These are phyloP conservation scores for Tetragnatha montana DNA, from an alignment of 2,888 invertebrate genomes.

Conservation along the genomic window DNA sequence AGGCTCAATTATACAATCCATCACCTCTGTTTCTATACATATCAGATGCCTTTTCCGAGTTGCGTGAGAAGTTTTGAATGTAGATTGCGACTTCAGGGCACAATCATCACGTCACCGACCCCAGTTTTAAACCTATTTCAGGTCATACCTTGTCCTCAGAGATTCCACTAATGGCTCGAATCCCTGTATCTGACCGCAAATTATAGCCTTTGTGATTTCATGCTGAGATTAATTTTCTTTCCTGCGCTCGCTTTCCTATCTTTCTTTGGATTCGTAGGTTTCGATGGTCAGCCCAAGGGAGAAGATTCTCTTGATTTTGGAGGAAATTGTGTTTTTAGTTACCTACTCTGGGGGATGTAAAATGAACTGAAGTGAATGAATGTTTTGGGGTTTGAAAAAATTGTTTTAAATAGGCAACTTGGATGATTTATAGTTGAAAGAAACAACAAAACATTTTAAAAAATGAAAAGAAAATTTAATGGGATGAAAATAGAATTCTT, in stretches of 20 bases:
- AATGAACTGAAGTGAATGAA: too few species aligned
- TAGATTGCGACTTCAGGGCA: conserved; percentile 32
- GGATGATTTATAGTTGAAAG: too few species aligned
- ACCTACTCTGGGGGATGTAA: too few species aligned
- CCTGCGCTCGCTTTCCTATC: background rate
- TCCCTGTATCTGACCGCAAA: conserved; percentile 43
- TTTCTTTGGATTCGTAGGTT: background rate
- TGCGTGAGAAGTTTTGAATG: conserved; percentile 36
- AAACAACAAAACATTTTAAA: too few species aligned
- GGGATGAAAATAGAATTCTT: too few species aligned
- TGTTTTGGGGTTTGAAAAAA: too few species aligned
- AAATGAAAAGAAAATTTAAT: too few species aligned
- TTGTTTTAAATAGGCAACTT: too few species aligned
- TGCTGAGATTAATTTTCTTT: conserved; percentile 46
- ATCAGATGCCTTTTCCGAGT: conserved; percentile 26
- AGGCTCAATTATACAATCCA: conserved; percentile 16
- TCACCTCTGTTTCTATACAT: conserved; percentile 6
- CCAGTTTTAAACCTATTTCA: conserved; percentile 26
- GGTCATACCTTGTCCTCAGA: conserved; percentile 35
- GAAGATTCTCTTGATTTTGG: too few species aligned
- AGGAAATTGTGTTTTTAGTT: too few species aligned
- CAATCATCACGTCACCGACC: conserved; percentile 36
- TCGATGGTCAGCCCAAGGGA: background rate
- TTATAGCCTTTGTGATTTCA: conserved; percentile 43
- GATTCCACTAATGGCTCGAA: conserved; percentile 27